A percentile compares a stretch with the other conserved stretches of the same genome.
phyloP scores from a whole-genome alignment of 1,140 invertebrate species.

The Palaemon carinicauda region DNA sequence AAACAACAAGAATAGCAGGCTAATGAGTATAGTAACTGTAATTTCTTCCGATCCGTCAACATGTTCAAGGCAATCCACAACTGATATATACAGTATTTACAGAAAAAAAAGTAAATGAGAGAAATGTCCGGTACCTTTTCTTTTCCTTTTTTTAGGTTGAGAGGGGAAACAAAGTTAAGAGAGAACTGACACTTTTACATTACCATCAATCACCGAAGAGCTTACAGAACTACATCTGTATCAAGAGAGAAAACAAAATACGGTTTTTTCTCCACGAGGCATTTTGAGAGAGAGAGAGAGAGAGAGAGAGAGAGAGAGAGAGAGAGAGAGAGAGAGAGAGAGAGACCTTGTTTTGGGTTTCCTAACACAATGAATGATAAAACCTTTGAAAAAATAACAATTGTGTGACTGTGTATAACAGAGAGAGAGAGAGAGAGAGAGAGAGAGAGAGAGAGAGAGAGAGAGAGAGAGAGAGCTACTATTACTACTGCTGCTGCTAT shows the following conservation, averaged over 20 bases:
- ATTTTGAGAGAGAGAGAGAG: constrained; percentile 10
- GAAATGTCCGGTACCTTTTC: neutral
- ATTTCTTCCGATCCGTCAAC: too few species aligned
- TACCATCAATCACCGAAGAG: neutral
- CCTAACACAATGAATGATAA: too few species aligned
- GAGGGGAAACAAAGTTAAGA: neutral
- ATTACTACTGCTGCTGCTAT: too few species aligned
- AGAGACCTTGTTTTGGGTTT: neutral
- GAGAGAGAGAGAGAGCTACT: neutral
- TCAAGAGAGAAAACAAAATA: neutral
- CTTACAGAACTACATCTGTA: constrained; percentile 17
- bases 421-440: constrained; percentile 13
- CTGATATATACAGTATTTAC: too few species aligned
- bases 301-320: constrained; percentile 13
- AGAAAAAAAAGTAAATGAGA: neutral
- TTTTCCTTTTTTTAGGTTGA: too few species aligned
- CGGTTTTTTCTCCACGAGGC: neutral
- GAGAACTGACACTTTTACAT: neutral
- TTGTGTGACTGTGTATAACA: neutral
- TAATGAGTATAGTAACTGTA: too few species aligned
- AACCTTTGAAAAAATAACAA: too few species aligned
- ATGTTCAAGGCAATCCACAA: too few species aligned
- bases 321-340: constrained; percentile 11
- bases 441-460: constrained; percentile 10
- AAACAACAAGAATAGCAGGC: too few species aligned